These are phyloP conservation scores for Podiceps cristatus DNA, from an alignment of 2,113 vertebrate species.

Conservation along the genomic window DNA sequence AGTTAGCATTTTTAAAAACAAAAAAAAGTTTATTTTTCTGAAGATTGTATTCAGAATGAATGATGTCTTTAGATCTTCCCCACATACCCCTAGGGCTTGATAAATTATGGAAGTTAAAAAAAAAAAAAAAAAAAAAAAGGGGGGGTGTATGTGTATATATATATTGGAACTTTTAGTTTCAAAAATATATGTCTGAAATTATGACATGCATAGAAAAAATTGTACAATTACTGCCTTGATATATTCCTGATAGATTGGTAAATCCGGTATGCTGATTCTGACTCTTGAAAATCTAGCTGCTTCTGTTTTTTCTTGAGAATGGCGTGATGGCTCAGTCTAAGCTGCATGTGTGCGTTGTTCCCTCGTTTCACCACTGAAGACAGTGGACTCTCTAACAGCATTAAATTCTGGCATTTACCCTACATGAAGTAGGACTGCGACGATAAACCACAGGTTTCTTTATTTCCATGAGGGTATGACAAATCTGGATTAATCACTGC, in stretches of 20 bases:
- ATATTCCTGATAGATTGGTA: not conserved
- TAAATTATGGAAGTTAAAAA: not conserved
- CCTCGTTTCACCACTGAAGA: not conserved
- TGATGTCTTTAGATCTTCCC: not conserved
- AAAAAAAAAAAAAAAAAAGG: not conserved
- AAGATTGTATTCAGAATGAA: not conserved
- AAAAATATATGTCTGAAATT: not conserved
- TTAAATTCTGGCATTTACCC: not conserved
- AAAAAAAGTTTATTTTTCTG: not conserved
- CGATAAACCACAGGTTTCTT: not conserved
- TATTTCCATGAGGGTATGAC: not conserved
- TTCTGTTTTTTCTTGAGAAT: not conserved
- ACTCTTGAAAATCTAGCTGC: not conserved
- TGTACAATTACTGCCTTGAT: not conserved
- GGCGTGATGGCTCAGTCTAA: not conserved
- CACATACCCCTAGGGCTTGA: accelerated
- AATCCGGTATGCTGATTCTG: not conserved
- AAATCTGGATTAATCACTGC: not conserved
- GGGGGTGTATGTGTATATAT: no score
- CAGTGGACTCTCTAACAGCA: not conserved
- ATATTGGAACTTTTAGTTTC: not conserved
- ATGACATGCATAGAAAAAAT: not conserved
- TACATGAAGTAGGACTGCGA: not conserved
- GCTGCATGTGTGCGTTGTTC: not conserved
- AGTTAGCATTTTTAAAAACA: not conserved